These are phyloP conservation scores for Pogonocherus hispidulus DNA, from an alignment of 2,888 invertebrate species.

Conservation along the genomic window DNA sequence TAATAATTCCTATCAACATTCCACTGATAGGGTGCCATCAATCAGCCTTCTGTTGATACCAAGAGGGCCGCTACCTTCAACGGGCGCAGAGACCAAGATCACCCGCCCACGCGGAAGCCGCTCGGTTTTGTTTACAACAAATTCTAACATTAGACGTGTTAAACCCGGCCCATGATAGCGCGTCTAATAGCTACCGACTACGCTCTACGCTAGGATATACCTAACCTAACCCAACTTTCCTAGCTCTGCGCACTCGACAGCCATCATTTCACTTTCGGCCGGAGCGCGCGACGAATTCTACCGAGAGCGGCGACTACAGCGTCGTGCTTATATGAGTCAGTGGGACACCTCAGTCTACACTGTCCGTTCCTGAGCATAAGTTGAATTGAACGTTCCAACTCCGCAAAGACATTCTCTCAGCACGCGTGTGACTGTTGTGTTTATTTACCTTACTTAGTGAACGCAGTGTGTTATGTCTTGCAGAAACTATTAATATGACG, in stretches of 20 bases:
- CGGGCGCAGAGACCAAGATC: no score
- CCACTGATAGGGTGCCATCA: no score
- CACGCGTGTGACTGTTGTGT: slow-evolving; percentile 42
- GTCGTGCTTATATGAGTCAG: slow-evolving; percentile 74
- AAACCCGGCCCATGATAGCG: slow-evolving; percentile 48
- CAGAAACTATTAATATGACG: slow-evolving; percentile 31
- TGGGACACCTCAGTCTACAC: slow-evolving; percentile 68
- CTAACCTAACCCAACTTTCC: slow-evolving; percentile 64
- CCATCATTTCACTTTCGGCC: slow-evolving; percentile 56
- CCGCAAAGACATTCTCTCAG: slow-evolving; percentile 12
- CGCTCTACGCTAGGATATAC: slow-evolving; percentile 61
- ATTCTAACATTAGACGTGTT: slow-evolving; percentile 58
- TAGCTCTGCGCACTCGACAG: slow-evolving; percentile 56
- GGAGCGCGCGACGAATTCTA: slow-evolving; percentile 58
- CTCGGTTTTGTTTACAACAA: slow-evolving; percentile 57
- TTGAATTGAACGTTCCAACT: slow-evolving; percentile 30
- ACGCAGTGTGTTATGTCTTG: slow-evolving; percentile 26
- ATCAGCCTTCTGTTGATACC: no score
- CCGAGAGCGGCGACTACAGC: slow-evolving; percentile 72
- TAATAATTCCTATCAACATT: no score
- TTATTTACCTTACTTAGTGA: slow-evolving; percentile 29
- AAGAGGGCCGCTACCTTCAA: no score
- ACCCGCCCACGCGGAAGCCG: slow-evolving; percentile 58
- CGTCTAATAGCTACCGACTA: slow-evolving; percentile 51
- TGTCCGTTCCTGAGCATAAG: slow-evolving; percentile 41